Evolutionary conservation across 2,888 invertebrate species (phyloP), one percentile per base, ranked within the genome.

Genomic region (Eledona agricola): DNA sequence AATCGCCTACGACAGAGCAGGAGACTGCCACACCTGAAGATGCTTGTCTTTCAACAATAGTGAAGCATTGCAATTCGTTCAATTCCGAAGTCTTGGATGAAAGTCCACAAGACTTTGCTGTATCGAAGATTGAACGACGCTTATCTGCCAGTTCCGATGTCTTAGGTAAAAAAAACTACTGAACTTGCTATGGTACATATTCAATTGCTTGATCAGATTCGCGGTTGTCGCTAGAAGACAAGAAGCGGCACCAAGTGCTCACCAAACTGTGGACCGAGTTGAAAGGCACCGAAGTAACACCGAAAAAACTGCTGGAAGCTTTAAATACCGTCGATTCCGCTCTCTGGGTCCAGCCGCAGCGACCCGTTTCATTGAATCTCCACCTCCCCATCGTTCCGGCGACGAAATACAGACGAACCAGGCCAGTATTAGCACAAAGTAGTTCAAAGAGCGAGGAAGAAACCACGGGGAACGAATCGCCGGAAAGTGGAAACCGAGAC

Each of bases 401-500:
- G 5, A 69, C 77, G 10, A 80, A 79, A 59, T 76, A 78, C 52
- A 67, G 78, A 47, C 66, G 72, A 62, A 74, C 73, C 20, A 71
- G 78, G 65, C 78, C 80, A 4, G 62, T 75, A 45, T 60, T 80
- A 79, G 79, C 78, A 38, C 80, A 80, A 67, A 68, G 72, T 6
- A 72, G 72, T 57, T 74, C 71, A 28, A 77, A 77, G 58, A 83
- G 84, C 50, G 83, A 81, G 46, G 84, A 86, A 54, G 86, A 86
- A 65, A 86, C 83, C 15, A 50, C 55, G 1, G 87, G 86, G 6
- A 86, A 84, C 59, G 88, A 88, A 71, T 87, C 88, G 54, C 88
- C 88, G 0, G 88, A 88, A 67, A 87, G 87, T 64, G 87, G 87
- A 25, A 88, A 88, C 60, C 82, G 88, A 62, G 90, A 90, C 78